Percentiles rank a stretch among this genome's conserved stretches.
Evolutionary conservation across 2,113 vertebrate species (phyloP).

Genomic region (Pavo muticus): DNA sequence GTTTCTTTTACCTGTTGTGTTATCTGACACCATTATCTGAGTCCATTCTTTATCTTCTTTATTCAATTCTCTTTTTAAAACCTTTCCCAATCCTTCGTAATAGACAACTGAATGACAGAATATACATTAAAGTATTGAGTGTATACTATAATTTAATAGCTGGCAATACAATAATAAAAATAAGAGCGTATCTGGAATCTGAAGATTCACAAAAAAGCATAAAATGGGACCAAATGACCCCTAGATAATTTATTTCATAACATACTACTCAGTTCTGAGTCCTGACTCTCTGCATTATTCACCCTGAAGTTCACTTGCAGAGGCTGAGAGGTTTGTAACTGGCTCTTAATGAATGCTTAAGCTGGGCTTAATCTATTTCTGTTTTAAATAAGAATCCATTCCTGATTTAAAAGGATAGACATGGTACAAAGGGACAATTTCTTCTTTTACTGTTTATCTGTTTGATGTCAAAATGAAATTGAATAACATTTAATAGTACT

Average conservation of each 20-base stretch:
- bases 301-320: neutral
- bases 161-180: neutral
- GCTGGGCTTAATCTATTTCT: neutral
- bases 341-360: neutral
- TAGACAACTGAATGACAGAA: neutral
- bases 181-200: neutral
- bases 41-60: neutral
- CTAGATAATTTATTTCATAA: neutral
- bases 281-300: neutral
- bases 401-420: neutral
- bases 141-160: neutral
- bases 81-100: neutral
- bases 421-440: neutral
- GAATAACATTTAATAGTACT: neutral
- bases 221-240: neutral
- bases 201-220: neutral
- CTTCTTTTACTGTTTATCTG: neutral
- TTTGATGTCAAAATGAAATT: neutral
- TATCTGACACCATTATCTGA: neutral
- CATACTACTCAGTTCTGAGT: neutral
- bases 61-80: neutral
- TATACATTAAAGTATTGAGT: neutral
- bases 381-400: neutral
- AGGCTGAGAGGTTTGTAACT: neutral
- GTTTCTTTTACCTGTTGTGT: neutral